Percentiles rank a stretch among this genome's conserved stretches.
These are phyloP conservation scores for Lagopus leucura DNA, from an alignment of 2,113 vertebrate genomes.

Conservation along the genomic window DNA sequence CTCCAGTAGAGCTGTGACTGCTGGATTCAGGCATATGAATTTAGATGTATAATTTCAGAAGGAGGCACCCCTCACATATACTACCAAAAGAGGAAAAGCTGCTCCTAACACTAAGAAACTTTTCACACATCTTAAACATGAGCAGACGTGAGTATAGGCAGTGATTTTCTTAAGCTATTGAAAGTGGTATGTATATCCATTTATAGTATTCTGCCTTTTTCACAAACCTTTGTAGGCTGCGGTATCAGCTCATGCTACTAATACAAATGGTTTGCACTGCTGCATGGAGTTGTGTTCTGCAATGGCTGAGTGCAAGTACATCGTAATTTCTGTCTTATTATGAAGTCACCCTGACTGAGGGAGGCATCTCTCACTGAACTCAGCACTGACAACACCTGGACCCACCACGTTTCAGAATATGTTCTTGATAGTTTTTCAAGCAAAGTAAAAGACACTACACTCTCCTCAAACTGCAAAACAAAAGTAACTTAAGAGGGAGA, in stretches of 20 bases:
- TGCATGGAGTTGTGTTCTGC: not conserved
- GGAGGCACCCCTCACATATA: not conserved
- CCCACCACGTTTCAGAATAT: not conserved
- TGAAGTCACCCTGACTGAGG: not conserved
- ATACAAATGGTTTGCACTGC: not conserved
- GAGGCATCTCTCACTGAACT: not conserved
- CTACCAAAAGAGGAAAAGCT: slow-evolving; percentile 35
- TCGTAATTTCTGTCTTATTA: not conserved
- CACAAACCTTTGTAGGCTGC: not conserved
- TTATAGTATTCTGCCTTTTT: not conserved
- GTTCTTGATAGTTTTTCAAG: not conserved
- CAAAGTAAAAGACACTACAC: not conserved
- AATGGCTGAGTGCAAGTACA: not conserved
- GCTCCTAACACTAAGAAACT: slow-evolving; percentile 43
- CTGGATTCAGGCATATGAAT: slow-evolving; percentile 13
- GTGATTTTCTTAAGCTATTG: not conserved
- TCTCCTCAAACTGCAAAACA: not conserved
- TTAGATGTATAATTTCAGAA: slow-evolving; percentile 10
- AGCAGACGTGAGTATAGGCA: slow-evolving; percentile 15
- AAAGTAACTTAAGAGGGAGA: not conserved
- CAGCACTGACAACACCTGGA: not conserved
- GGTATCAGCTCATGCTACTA: not conserved
- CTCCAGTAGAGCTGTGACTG: not conserved
- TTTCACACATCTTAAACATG: slow-evolving; percentile 61
- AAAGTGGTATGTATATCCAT: not conserved